phyloP scores from a whole-genome alignment of 2,797 vertebrate species.

The Tangara arthus region DNA sequence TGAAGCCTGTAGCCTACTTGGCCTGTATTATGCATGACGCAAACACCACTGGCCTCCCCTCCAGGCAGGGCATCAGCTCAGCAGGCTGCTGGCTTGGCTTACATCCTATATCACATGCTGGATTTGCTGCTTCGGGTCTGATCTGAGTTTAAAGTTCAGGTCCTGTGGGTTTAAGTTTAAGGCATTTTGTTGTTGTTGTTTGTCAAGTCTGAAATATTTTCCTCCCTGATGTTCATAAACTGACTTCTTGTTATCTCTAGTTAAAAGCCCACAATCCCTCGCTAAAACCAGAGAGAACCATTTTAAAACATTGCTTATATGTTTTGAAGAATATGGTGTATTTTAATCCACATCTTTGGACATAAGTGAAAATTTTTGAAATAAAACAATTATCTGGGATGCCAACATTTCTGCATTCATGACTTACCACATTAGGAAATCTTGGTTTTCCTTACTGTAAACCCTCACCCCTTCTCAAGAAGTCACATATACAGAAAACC shows the following conservation, averaged over 20 bases:
- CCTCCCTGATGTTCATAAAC: background rate
- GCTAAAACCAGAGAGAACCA: background rate
- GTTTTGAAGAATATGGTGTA: background rate
- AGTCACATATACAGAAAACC: background rate
- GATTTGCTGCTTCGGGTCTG: background rate
- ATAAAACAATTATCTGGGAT: background rate
- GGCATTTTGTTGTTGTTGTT: background rate
- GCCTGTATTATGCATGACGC: background rate
- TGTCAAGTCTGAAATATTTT: background rate
- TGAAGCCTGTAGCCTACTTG: background rate
- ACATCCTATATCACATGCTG: background rate
- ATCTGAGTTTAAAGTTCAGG: background rate
- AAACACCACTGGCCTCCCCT: background rate
- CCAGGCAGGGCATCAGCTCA: background rate
- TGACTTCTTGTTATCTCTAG: background rate
- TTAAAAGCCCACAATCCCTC: background rate
- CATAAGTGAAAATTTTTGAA: background rate
- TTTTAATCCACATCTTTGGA: background rate
- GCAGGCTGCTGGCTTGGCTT: background rate
- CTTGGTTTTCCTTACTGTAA: background rate
- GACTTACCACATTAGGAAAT: background rate
- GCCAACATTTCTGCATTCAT: background rate
- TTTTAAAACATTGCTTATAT: background rate
- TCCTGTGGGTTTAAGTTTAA: slow-evolving; percentile 10
- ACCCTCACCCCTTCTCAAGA: background rate